Base-by-base conservation (phyloP, 2,888 invertebrate genomes). In the Anoplius nigerrimus region DNA sequence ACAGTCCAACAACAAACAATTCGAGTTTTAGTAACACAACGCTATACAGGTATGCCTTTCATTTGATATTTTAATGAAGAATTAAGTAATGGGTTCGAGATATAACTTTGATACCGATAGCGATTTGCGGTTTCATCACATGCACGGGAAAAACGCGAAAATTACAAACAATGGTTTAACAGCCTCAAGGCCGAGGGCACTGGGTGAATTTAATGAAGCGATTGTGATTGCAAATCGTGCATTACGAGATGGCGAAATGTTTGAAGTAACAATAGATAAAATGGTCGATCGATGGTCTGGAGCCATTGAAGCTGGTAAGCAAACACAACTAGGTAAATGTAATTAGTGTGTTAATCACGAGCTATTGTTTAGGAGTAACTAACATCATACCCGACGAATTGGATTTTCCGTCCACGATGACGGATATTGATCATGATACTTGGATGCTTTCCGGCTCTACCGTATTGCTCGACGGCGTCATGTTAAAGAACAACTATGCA, bases 271-370 rank as follows among this genome's bases (percentile, higher is more conserved):
- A 56, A 93, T 98, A 56, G 97, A 98, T 86, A 94, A 94, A 82
- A 95, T 97, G 93, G 96, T 97, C 16, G 96, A 96, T 79, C 92
- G 97, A 72, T 98, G 97, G 98, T 95, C 95, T 13, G 97, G 98
- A 4, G 96, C 96, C 71, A 93, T 98, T 62, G 97, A 97, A 91
- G 94, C 95, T 71, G 95, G 95, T 93, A 84, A 78, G 82, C 3
- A 51, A 56, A 52, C 2, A 0, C 24, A 0, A 24, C 2, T 20
- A 46, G 20, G 52, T 20, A 64, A 70, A 22, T 42, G 16, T 15
- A 24, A 1, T 0, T 42, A 42, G 22, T 64, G 2, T 2, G 21
- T 18, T 8, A 34, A 34, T 13, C 4, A 11, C 6, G 11, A 34
- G 11, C 8, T 34, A 56, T 56, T 69, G 69, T 78, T 56, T 82